phyloP scores from a whole-genome alignment of 2,888 invertebrate species.

The Perdita meconis region DNA sequence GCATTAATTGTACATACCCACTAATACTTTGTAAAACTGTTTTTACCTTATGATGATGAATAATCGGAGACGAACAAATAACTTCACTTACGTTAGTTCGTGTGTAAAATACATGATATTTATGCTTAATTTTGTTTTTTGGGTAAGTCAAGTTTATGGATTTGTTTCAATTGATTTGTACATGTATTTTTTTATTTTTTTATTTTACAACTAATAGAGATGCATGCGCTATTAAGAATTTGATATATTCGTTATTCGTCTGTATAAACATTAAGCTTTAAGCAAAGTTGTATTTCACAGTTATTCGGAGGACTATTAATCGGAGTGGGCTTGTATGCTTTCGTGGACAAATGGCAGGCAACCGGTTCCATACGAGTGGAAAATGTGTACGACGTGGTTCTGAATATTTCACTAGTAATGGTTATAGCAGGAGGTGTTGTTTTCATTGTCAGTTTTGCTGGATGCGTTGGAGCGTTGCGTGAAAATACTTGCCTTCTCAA shows the following conservation, averaged over 20 bases:
- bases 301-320: conserved; percentile 94
- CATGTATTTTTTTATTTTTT: neutral
- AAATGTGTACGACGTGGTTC: conserved; percentile 94
- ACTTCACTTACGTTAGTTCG: conserved; percentile 93
- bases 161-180: neutral
- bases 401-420: conserved; percentile 95
- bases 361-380: conserved; percentile 93
- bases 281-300: conserved; percentile 86
- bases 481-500: conserved; percentile 97
- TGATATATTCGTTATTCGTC: neutral
- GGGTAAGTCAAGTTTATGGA: conserved; percentile 88
- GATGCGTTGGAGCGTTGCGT: conserved; percentile 95
- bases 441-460: conserved; percentile 97
- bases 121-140: conserved; percentile 94
- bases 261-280: neutral
- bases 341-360: conserved; percentile 96
- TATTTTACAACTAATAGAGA: neutral
- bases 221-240: conserved; percentile 2
- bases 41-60: conserved; percentile 72
- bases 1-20: conserved; percentile 38
- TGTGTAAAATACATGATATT: conserved; percentile 96
- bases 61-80: conserved; percentile 88
- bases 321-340: conserved; percentile 95
- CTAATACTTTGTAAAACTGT: conserved; percentile 32
- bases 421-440: conserved; percentile 95